These are phyloP conservation scores for Clarias pachynema DNA, from an alignment of 2,797 vertebrate species.

Conservation along the genomic window DNA sequence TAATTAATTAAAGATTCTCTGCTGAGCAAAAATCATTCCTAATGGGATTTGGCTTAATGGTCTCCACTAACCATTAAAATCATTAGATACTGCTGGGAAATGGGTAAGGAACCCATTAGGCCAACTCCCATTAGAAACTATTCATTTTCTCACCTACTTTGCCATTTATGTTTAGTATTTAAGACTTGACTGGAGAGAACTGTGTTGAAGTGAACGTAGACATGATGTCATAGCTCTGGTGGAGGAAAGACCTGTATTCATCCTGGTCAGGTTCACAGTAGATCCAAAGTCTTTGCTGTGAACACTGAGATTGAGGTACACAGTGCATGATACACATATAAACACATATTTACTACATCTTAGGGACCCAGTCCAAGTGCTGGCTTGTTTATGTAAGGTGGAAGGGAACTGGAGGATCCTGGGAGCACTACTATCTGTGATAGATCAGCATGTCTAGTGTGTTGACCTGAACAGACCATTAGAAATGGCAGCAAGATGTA, in stretches of 20 bases:
- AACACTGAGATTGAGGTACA: neutral
- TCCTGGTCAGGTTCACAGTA: neutral
- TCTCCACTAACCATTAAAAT: conserved; percentile 25
- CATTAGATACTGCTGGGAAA: conserved; percentile 22
- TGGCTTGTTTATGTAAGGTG: neutral
- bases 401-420: neutral
- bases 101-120: conserved; percentile 15
- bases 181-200: neutral
- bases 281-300: neutral
- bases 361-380: neutral
- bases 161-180: conserved; percentile 5
- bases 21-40: conserved; percentile 24
- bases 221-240: neutral
- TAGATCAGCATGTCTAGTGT: neutral
- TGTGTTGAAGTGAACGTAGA: conserved; percentile 11
- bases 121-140: conserved; percentile 19
- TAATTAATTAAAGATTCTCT: conserved; percentile 32
- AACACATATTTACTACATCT: neutral
- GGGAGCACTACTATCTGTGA: neutral
- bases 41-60: conserved; percentile 29
- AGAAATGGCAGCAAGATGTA: neutral
- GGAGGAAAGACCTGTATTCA: neutral
- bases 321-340: neutral
- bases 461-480: neutral
- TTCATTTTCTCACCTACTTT: conserved; percentile 20